Evolutionary conservation across 2,113 vertebrate genomes (phyloP).

Genomic region (Podiceps cristatus): DNA sequence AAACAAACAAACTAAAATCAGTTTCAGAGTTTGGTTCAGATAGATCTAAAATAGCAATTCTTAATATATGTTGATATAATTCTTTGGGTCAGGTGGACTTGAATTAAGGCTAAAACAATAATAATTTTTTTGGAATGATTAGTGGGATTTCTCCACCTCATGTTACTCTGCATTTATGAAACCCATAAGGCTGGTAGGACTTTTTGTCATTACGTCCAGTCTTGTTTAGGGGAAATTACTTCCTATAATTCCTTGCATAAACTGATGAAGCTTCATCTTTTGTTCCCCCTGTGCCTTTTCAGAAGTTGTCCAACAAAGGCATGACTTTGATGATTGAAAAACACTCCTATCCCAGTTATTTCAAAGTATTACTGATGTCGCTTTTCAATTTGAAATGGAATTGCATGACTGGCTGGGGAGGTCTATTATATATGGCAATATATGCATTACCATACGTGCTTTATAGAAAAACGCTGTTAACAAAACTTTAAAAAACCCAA

Average conservation of each 20-base stretch:
- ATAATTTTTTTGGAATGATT: not conserved
- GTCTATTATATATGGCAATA: not conserved
- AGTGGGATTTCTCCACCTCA: not conserved
- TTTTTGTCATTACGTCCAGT: not conserved
- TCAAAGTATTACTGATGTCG: not conserved
- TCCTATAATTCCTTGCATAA: not conserved
- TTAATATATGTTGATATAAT: not conserved
- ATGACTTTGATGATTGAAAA: not conserved
- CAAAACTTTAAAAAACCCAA: not conserved
- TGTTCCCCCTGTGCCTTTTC: not conserved
- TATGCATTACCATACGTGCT: not conserved
- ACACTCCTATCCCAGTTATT: not conserved
- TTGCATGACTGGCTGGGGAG: not conserved
- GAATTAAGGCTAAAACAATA: not conserved
- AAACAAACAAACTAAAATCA: not conserved
- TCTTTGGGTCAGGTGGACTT: not conserved
- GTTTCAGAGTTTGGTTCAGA: not conserved
- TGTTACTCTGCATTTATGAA: not conserved
- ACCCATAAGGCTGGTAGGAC: not conserved
- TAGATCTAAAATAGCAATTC: not conserved
- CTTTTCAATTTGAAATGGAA: not conserved
- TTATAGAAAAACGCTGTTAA: not conserved
- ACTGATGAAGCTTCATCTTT: not conserved
- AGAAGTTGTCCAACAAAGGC: not conserved
- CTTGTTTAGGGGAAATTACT: not conserved